Conservation (phyloP, 2,113 vertebrate genomes). For the Hippocampus mohnikei region DNA sequence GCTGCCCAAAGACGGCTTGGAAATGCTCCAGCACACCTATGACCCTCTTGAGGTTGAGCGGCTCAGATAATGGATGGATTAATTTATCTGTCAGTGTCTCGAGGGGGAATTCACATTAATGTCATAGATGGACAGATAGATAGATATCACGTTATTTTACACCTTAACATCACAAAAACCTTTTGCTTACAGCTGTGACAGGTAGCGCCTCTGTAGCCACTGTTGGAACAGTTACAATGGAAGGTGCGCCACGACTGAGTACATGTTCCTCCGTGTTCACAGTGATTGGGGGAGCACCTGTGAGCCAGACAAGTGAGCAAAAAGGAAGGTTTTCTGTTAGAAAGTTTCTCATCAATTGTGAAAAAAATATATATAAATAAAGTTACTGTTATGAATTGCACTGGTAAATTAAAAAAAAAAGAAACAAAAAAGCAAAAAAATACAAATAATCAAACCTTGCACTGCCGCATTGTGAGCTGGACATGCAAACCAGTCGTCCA, state of each 20-base stretch:
- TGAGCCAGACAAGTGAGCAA: slow-evolving; percentile 13
- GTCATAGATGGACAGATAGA: too few species aligned
- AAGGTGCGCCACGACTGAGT: slow-evolving; percentile 91
- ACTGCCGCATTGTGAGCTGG: too few species aligned
- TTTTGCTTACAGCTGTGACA: slow-evolving; percentile 82
- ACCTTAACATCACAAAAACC: not conserved
- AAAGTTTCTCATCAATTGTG: slow-evolving; percentile 12
- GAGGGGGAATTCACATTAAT: not conserved
- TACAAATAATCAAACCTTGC: too few species aligned
- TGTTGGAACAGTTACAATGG: slow-evolving; percentile 85
- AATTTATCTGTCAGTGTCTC: not conserved
- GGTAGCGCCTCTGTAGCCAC: slow-evolving; percentile 87
- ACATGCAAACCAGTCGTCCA: too few species aligned
- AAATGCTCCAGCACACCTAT: too few species aligned
- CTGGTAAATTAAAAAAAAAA: too few species aligned
- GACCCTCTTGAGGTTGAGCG: too few species aligned
- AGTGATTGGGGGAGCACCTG: slow-evolving; percentile 89
- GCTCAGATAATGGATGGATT: too few species aligned
- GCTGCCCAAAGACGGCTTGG: too few species aligned
- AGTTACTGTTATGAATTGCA: not conserved
- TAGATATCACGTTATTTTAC: not conserved
- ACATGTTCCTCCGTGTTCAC: slow-evolving; percentile 88
- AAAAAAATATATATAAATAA: not conserved
- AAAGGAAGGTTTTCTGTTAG: not conserved
- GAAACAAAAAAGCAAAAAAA: too few species aligned